These are phyloP conservation scores for Cheilosia scutellata DNA, from an alignment of 2,888 invertebrate species.

Conservation along the genomic window DNA sequence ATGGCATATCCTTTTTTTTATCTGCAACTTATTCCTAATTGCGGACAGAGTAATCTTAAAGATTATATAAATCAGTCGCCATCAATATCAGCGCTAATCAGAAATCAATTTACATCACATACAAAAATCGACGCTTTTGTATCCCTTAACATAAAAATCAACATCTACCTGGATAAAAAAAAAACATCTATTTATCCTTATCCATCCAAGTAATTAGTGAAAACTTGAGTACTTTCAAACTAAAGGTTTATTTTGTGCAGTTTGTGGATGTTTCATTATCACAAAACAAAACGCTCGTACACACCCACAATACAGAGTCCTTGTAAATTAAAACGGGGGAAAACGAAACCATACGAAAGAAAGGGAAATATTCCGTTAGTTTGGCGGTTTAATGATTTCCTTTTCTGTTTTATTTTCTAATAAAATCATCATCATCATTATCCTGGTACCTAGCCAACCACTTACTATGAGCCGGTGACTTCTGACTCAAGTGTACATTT, in stretches of 20 bases:
- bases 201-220: background rate
- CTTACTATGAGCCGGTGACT: slow-evolving; percentile 57
- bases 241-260: slow-evolving; percentile 2
- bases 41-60: too few relatives aligned
- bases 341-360: slow-evolving; percentile 28
- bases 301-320: background rate
- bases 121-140: too few relatives aligned
- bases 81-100: too few relatives aligned
- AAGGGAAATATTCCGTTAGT: slow-evolving; percentile 31
- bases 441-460: slow-evolving; percentile 51
- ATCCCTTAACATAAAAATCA: too few relatives aligned
- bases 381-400: slow-evolving; percentile 65
- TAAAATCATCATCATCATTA: slow-evolving; percentile 71
- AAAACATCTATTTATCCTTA: too few relatives aligned
- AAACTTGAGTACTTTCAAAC: background rate
- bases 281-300: background rate
- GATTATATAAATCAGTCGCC: too few relatives aligned
- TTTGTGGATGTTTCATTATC: too few relatives aligned
- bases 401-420: slow-evolving; percentile 59
- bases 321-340: slow-evolving; percentile 1
- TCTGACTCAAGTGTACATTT: slow-evolving; percentile 39
- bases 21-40: too few relatives aligned
- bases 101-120: too few relatives aligned
- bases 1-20: too few relatives aligned
- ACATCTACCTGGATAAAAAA: too few relatives aligned